Conservation (phyloP, 2,797 vertebrate genomes). For the Poecile montanus region DNA sequence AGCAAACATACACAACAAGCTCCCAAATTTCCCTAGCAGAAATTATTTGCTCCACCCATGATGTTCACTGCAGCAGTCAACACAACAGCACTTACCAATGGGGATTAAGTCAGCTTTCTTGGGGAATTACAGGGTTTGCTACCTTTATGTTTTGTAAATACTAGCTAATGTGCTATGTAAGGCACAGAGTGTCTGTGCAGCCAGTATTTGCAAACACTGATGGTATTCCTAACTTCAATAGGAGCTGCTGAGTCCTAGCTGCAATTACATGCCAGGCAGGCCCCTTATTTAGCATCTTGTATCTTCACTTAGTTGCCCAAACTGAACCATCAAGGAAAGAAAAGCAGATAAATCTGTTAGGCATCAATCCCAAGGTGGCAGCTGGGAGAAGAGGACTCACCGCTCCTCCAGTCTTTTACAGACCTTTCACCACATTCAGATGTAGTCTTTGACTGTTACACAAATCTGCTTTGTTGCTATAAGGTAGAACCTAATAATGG, state of each 20-base stretch:
- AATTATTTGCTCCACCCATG: constrained; percentile 60
- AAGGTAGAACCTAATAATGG: not conserved
- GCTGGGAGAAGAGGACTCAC: not conserved
- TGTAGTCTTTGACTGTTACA: not conserved
- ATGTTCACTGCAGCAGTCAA: constrained; percentile 14
- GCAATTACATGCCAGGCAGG: not conserved
- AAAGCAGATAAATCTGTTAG: not conserved
- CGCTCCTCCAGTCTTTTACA: not conserved
- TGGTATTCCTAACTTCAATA: not conserved
- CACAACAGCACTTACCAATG: not conserved
- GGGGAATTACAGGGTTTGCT: constrained; percentile 51
- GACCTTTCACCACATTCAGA: not conserved
- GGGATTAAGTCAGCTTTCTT: constrained; percentile 19
- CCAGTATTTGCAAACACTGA: not conserved
- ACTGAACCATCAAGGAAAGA: not conserved
- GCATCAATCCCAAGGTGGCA: not conserved
- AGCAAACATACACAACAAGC: constrained; percentile 50
- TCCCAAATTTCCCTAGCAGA: constrained; percentile 54
- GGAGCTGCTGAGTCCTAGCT: constrained; percentile 14
- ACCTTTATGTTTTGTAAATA: constrained; percentile 42
- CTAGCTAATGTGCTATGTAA: not conserved
- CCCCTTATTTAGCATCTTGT: not conserved
- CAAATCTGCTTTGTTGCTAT: not conserved
- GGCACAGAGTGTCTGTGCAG: not conserved
- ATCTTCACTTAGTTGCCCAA: constrained; percentile 1